phyloP scores from a whole-genome alignment of 2,113 vertebrate genomes.

The Lophotis ruficrista region DNA sequence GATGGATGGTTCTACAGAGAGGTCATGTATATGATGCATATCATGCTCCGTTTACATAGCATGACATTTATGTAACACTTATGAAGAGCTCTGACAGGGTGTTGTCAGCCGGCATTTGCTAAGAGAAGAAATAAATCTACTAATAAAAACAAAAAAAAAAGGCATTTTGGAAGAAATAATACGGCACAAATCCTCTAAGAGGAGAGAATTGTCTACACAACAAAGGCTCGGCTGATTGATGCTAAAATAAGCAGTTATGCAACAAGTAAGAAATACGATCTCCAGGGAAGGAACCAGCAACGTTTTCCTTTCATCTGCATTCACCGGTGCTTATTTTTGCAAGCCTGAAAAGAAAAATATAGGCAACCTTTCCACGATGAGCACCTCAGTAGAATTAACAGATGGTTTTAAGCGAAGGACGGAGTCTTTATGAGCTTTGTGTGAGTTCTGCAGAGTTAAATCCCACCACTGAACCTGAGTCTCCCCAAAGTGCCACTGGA shows the following conservation, averaged over 20 bases:
- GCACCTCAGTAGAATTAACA: background rate
- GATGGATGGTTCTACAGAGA: background rate
- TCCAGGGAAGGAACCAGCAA: constrained; percentile 44
- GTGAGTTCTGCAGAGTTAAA: background rate
- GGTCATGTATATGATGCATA: background rate
- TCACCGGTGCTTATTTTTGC: constrained; percentile 31
- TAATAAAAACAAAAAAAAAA: constrained; percentile 68
- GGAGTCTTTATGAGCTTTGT: background rate
- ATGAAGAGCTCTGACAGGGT: constrained; percentile 58
- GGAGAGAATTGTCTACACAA: constrained; percentile 64
- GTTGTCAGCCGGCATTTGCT: constrained; percentile 69
- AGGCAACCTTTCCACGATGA: background rate
- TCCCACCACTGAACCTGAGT: background rate
- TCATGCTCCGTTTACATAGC: constrained; percentile 42
- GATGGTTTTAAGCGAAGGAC: background rate
- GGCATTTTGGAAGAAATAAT: constrained; percentile 49
- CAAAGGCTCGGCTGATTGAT: constrained; percentile 69
- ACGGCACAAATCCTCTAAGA: constrained; percentile 61
- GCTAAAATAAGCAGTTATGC: constrained; percentile 73
- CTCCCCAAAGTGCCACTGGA: background rate
- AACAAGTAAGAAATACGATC: constrained; percentile 68
- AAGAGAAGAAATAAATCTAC: constrained; percentile 74
- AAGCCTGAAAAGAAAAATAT: background rate
- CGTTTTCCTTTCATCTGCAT: constrained; percentile 52
- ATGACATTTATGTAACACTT: constrained; percentile 61